Evolutionary conservation across 2,888 invertebrate species (phyloP), one percentile per base, ranked within the genome.

Genomic region (Formica aserva): DNA sequence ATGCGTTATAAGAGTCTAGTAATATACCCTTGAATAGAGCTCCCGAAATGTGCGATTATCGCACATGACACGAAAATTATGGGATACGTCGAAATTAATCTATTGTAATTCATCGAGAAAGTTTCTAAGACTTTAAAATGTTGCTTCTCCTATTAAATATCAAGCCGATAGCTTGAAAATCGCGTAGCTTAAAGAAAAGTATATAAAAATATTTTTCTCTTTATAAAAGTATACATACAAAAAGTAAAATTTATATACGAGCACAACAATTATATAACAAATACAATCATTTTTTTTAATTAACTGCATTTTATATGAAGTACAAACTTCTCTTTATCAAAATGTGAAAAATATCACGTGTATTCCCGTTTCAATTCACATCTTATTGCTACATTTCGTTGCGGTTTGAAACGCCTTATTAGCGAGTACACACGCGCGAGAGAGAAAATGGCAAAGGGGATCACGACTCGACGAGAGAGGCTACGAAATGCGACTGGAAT

Each of bases 401-500:
- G 29, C 8, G 1, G 15, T 55, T 55, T 22, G n/a, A 32, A 8
- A 62, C 32, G 4, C 29, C n/a, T 62, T 52, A 32, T 41, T 32
- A 32, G 6, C 18, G 15, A 52, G 35, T 52, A 18, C 0, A 69
- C n/a, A 5, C 45, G 5, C 41, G 29, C 22, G 38, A 41, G 52
- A 66, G 45, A 85, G 81, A 89, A 83, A 90, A 89, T 84, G 87
- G 81, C 82, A 87, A 88, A 86, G 85, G 86, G 86, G 75, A 66
- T 66, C 35, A 35, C 38, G 6, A 41, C 52, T 55, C n/a, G 26
- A 52, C 38, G 77, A 77, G 77, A 67, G 32, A 41, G 86, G 84
- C 87, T 86, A 86, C 85, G 89, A 91, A 90, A 91, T 92, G 89
- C 86, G 86, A 81, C 75, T 86, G 91, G 92, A 91, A 92, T 92